These are phyloP conservation scores for Lycodopsis pacificus DNA, from an alignment of 2,797 vertebrate species.

Conservation along the genomic window DNA sequence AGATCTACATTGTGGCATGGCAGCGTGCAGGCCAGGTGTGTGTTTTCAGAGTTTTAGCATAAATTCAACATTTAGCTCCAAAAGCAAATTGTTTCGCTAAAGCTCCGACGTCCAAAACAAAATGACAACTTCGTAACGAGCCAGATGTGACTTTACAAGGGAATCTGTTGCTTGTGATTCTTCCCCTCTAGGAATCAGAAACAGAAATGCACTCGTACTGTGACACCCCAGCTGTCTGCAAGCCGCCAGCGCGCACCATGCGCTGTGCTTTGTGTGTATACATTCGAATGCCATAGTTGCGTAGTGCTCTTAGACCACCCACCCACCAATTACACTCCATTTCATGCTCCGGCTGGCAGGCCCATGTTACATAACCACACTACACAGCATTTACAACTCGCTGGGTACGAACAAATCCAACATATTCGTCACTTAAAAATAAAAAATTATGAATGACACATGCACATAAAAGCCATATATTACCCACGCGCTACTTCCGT, in stretches of 20 bases:
- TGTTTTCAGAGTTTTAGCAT: neutral
- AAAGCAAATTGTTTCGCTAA: neutral
- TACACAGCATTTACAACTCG: slow-evolving; percentile 72
- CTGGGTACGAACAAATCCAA: slow-evolving; percentile 22
- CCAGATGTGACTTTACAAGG: neutral
- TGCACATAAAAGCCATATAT: slow-evolving; percentile 5
- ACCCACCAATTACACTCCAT: slow-evolving; percentile 68
- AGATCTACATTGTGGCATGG: neutral
- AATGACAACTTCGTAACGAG: neutral
- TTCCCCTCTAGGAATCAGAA: neutral
- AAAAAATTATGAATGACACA: neutral
- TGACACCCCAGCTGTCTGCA: slow-evolving; percentile 30
- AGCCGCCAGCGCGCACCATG: slow-evolving; percentile 30
- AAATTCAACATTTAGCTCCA: slow-evolving; percentile 2
- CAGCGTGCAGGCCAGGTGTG: neutral
- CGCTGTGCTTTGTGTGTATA: slow-evolving; percentile 7
- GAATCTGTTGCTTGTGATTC: neutral
- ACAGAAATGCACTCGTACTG: slow-evolving; percentile 5
- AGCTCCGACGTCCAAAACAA: neutral
- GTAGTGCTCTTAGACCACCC: slow-evolving; percentile 68
- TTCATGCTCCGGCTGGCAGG: slow-evolving; percentile 71
- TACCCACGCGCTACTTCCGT: slow-evolving; percentile 12
- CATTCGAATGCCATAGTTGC: slow-evolving; percentile 53
- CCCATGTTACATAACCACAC: slow-evolving; percentile 71
- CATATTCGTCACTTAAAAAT: neutral